Evolutionary conservation across 1,140 invertebrate genomes (phyloP).

Genomic region (Zaprionus inermis): DNA sequence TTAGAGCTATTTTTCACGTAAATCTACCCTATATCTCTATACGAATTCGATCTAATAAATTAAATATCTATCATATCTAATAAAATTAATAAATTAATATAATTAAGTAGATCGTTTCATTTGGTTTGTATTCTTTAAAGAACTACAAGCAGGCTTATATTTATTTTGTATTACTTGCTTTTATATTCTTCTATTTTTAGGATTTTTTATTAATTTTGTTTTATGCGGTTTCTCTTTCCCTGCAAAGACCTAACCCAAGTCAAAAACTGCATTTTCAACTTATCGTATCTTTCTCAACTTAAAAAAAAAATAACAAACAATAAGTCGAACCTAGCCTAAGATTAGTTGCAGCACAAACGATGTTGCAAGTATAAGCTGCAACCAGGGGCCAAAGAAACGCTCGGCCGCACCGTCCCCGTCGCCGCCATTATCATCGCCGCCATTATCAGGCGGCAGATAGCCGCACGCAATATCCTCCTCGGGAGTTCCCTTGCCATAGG

Average conservation of each 20-base stretch:
- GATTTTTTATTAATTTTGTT: too few species aligned
- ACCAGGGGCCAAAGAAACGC: neutral
- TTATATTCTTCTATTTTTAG: too few species aligned
- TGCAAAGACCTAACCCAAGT: too few species aligned
- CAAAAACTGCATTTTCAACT: too few species aligned
- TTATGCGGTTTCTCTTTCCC: too few species aligned
- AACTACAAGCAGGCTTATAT: too few species aligned
- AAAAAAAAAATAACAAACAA: conserved; percentile 7
- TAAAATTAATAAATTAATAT: too few species aligned
- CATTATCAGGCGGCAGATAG: neutral
- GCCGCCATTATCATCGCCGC: neutral
- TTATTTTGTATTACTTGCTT: too few species aligned
- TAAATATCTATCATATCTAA: too few species aligned
- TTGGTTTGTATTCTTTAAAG: neutral
- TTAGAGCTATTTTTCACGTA: too few species aligned
- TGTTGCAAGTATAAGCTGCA: conserved; percentile 5
- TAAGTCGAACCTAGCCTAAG: neutral
- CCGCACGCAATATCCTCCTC: conserved; percentile 50
- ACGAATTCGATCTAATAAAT: too few species aligned
- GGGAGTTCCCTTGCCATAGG: conserved; percentile 28
- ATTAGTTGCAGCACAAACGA: neutral
- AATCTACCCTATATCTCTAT: too few species aligned
- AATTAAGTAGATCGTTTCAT: neutral
- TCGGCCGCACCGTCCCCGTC: neutral
- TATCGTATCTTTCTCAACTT: neutral